These are phyloP conservation scores for Cantharis nigra DNA, from an alignment of 2,888 invertebrate genomes.

Conservation along the genomic window DNA sequence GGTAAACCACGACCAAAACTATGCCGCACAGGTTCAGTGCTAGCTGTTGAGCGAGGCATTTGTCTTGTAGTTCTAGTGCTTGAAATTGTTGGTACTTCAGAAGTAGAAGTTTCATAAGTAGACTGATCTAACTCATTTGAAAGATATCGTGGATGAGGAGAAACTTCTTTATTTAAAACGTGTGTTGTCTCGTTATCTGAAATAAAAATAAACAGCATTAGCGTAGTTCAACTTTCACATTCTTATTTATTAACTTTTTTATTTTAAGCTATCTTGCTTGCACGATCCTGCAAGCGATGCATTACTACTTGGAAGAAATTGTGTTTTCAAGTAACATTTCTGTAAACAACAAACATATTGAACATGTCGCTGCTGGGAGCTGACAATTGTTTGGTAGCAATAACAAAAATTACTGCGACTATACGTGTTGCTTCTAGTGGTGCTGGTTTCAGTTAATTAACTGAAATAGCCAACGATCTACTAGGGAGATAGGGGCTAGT, in stretches of 20 bases:
- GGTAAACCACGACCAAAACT: slow-evolving; percentile 45
- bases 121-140: slow-evolving; percentile 23
- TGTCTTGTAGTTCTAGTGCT: slow-evolving; percentile 16
- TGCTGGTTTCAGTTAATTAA: too few relatives aligned
- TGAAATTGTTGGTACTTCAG: slow-evolving; percentile 20
- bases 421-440: too few relatives aligned
- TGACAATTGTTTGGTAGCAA: too few relatives aligned
- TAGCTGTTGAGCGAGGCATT: slow-evolving; percentile 8
- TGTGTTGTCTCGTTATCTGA: slow-evolving; percentile 39
- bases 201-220: slow-evolving; percentile 20
- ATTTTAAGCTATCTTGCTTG: neutral
- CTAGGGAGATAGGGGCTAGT: too few relatives aligned
- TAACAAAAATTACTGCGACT: too few relatives aligned
- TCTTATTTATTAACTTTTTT: neutral
- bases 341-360: too few relatives aligned
- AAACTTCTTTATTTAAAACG: slow-evolving; percentile 30
- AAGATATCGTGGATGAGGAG: slow-evolving; percentile 27
- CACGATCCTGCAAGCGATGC: neutral
- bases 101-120: slow-evolving; percentile 15
- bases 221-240: neutral
- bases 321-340: too few relatives aligned
- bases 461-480: too few relatives aligned
- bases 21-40: slow-evolving; percentile 42
- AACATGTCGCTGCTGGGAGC: too few relatives aligned
- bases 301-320: neutral